These are phyloP conservation scores for Oithona nana DNA, from an alignment of 2,888 invertebrate species.

Conservation along the genomic window DNA sequence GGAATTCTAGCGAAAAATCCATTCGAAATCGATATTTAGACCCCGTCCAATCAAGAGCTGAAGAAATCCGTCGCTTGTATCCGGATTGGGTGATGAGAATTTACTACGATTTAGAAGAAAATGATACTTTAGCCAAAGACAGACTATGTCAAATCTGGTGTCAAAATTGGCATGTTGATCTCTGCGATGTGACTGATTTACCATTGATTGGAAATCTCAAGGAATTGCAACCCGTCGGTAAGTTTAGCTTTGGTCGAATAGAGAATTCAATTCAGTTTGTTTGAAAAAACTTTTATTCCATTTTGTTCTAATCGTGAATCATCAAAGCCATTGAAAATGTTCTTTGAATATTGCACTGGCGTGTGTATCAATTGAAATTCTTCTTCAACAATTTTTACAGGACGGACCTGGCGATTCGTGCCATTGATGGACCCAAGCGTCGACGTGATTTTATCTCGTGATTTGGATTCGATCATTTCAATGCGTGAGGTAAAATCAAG, in stretches of 20 bases:
- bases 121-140: background rate
- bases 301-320: too few species aligned
- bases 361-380: too few species aligned
- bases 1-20: background rate
- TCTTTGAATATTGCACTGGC: too few species aligned
- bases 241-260: too few species aligned
- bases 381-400: too few species aligned
- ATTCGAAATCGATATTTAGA: background rate
- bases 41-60: background rate
- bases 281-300: too few species aligned
- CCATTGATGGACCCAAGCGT: background rate
- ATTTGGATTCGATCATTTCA: background rate
- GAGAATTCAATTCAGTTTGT: too few species aligned
- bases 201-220: background rate
- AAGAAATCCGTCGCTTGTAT: background rate
- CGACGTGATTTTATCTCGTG: background rate
- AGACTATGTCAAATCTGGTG: background rate
- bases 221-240: background rate
- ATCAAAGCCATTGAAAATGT: too few species aligned
- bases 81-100: background rate
- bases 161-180: background rate
- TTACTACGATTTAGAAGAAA: background rate
- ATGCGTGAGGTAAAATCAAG: background rate
- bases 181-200: background rate
- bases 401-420: background rate